phyloP scores from a whole-genome alignment of 2,797 vertebrate genomes.

The Sebastes oblongus region DNA sequence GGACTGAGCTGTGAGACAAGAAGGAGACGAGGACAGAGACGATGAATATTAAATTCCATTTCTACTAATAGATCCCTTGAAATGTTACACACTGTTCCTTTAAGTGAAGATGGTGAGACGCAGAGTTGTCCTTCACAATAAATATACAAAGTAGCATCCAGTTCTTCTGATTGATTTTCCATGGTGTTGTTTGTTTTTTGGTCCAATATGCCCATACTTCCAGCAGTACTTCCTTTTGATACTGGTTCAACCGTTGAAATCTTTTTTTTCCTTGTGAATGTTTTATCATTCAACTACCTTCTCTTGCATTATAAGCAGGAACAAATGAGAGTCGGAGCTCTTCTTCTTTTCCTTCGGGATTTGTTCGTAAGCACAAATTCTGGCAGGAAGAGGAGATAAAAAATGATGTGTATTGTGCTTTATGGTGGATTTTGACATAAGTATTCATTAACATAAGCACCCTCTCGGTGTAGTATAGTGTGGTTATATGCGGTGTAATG shows the following conservation, averaged over 20 bases:
- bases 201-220: not conserved
- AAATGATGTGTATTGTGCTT: not conserved
- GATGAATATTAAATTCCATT: not conserved
- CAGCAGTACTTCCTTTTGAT: not conserved
- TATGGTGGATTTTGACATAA: not conserved
- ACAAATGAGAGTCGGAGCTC: not conserved
- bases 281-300: not conserved
- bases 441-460: not conserved
- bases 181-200: not conserved
- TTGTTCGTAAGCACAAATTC: not conserved
- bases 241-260: not conserved
- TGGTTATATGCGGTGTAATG: constrained; percentile 6
- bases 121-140: not conserved
- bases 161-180: not conserved
- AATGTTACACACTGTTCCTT: not conserved
- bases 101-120: not conserved
- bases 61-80: not conserved
- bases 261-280: not conserved
- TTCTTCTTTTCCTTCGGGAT: not conserved
- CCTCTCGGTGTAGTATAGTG: not conserved
- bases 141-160: not conserved
- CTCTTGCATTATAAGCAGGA: not conserved
- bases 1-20: not conserved
- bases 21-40: not conserved
- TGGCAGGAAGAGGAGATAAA: not conserved